phyloP scores from a whole-genome alignment of 2,113 vertebrate species.

The Gopherus flavomarginatus region DNA sequence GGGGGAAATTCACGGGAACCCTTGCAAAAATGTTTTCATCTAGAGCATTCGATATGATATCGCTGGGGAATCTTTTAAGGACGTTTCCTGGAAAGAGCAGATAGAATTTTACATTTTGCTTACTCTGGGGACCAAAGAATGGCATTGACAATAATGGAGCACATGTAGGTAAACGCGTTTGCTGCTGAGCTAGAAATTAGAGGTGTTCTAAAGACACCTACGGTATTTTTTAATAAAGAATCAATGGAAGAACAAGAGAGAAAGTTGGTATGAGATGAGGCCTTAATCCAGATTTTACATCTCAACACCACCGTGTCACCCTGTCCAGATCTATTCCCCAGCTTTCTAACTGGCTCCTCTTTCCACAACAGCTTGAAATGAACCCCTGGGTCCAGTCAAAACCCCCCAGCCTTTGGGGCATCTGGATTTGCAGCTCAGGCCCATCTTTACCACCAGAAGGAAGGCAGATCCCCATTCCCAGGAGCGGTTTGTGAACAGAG shows the following conservation, averaged over 20 bases:
- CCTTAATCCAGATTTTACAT: not conserved
- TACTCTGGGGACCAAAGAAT: not conserved
- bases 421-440: not conserved
- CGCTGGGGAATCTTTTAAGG: not conserved
- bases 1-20: not conserved
- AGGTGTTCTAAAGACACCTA: not conserved
- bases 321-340: not conserved
- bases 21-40: not conserved
- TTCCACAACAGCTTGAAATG: not conserved
- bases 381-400: not conserved
- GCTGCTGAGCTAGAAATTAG: not conserved
- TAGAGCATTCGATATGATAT: not conserved
- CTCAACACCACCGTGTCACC: not conserved
- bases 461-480: not conserved
- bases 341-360: not conserved
- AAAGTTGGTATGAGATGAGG: not conserved
- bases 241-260: not conserved
- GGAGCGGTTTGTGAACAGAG: not conserved
- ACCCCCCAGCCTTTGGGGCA: not conserved
- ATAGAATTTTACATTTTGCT: not conserved
- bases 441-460: not conserved
- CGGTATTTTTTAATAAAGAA: not conserved
- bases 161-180: not conserved
- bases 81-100: not conserved
- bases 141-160: not conserved